Conservation (phyloP, 2,797 vertebrate genomes). For the Gymnoscopelus braueri region DNA sequence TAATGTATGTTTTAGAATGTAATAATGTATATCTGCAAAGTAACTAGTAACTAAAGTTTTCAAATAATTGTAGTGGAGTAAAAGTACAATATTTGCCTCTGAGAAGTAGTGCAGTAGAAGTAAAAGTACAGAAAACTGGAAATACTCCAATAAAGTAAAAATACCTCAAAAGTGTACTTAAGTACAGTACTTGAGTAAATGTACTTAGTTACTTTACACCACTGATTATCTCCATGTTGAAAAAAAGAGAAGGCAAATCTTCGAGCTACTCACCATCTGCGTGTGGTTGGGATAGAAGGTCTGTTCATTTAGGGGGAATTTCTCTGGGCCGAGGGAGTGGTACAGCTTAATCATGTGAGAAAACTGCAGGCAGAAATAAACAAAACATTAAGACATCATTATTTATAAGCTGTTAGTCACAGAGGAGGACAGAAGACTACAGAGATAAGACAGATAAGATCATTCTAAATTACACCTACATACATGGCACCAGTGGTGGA, state of each 20-base stretch:
- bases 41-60: too few species aligned
- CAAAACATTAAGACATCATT: conserved; percentile 8
- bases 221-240: neutral
- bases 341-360: conserved; percentile 98
- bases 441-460: neutral
- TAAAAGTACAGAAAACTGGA: too few species aligned
- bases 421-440: neutral
- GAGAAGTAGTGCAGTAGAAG: too few species aligned
- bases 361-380: conserved; percentile 83
- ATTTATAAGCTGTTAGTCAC: neutral
- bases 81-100: too few species aligned
- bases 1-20: too few species aligned
- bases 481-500: neutral
- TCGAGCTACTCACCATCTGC: conserved; percentile 91
- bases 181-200: too few species aligned
- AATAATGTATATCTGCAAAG: too few species aligned
- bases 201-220: too few species aligned
- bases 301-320: conserved; percentile 96
- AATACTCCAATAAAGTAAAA: too few species aligned
- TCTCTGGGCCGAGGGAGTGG: conserved; percentile 90
- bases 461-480: conserved; percentile 6
- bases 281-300: conserved; percentile 94
- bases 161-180: too few species aligned
- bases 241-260: conserved; percentile 1
- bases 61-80: too few species aligned